Conservation (phyloP, 2,888 invertebrate species). For the Tuberolachnus salignus region DNA sequence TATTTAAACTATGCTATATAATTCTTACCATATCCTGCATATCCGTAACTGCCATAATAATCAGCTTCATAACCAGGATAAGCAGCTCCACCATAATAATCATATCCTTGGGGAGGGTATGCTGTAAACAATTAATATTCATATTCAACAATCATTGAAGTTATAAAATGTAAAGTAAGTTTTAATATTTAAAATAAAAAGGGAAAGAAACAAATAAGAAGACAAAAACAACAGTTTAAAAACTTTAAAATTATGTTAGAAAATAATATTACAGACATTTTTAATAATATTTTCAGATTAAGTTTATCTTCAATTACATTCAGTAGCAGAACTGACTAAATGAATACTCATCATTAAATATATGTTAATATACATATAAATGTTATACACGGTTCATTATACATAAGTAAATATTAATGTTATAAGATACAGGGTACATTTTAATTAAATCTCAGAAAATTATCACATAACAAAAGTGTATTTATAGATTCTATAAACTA, state of each 20-base stretch:
- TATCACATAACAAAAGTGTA: too few relatives aligned
- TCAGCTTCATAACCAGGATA: slow-evolving; percentile 53
- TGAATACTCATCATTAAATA: background rate
- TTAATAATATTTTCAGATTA: background rate
- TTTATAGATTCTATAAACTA: too few relatives aligned
- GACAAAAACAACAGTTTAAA: background rate
- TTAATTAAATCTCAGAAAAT: too few relatives aligned
- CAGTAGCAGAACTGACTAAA: background rate
- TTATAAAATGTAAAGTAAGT: background rate
- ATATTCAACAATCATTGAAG: background rate
- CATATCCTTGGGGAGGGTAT: slow-evolving; percentile 54
- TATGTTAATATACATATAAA: background rate
- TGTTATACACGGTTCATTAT: too few relatives aligned
- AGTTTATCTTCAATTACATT: background rate
- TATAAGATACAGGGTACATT: too few relatives aligned
- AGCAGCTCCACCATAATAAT: slow-evolving; percentile 50
- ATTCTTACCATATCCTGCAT: slow-evolving; percentile 49
- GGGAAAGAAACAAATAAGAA: background rate
- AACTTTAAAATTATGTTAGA: background rate
- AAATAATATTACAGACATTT: background rate
- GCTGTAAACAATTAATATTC: slow-evolving; percentile 29
- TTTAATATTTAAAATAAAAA: background rate
- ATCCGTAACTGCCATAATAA: slow-evolving; percentile 50
- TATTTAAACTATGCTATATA: background rate
- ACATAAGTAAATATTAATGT: too few relatives aligned